Evolutionary conservation across 2,888 invertebrate species (phyloP), one percentile per base, ranked within the genome.

Genomic region (Sinhomidia bicolor): DNA sequence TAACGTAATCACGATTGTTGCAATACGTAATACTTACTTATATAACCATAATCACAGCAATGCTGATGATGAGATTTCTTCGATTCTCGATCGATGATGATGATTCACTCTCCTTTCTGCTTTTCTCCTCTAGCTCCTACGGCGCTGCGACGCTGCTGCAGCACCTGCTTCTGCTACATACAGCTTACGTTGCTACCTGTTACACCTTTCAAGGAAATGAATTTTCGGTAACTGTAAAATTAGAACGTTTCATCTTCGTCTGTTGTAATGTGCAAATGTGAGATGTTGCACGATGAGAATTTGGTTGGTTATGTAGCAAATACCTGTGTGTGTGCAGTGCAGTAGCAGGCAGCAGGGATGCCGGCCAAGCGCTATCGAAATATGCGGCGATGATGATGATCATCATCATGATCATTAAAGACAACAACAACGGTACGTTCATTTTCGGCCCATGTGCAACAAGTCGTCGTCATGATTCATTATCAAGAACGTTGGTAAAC

Each of bases 201-300:
- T 54, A 20, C 51, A 20, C 62, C 81, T 84, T 81, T 74, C 83
- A 84, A 82, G 88, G 88, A 88, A 88, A 88, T 88, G 88, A 57
- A 79, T 79, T 82, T 88, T 88, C 62, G 57, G 83, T 88, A 88
- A 88, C 88, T 83, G 88, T 88, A 88, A 82, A 87, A 83, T 88
- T 83, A 65, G 88, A 88, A 84, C 79, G 47, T 51, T 62, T 65
- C 41, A 47, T 86, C 29, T 62, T 65, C 41, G 51, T 86, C 29
- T 71, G 78, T 57, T 79, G 17, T 32, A 20, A 36, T 7, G 14
- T 79, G 14, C 71, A 23, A 20, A 36, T 7, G 14, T 79, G 14
- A 41, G n/a, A n/a, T 54, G 12, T 10, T 74, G 32, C 54, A 57
- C 57, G 57, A 79, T 41, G 44, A 71, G 29, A 51, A 6, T 44